These are phyloP conservation scores for Hyalella azteca DNA, from an alignment of 2,888 invertebrate species.

Conservation along the genomic window DNA sequence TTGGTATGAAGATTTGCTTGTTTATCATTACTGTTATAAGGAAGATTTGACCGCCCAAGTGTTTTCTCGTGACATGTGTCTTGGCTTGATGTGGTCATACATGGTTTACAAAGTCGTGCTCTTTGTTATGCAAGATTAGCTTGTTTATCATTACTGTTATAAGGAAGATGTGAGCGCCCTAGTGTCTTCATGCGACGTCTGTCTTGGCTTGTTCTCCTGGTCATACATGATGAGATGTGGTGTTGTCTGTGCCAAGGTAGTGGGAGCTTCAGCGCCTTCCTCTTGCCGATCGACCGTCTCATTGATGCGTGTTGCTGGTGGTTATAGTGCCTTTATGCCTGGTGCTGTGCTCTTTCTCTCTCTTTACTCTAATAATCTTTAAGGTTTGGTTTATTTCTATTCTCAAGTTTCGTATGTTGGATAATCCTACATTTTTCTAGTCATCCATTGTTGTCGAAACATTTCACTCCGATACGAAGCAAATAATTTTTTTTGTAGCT, in stretches of 20 bases:
- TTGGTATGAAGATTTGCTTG: slow-evolving; percentile 3
- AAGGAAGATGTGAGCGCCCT: too few relatives aligned
- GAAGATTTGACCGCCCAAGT: too few relatives aligned
- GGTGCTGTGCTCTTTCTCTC: slow-evolving; percentile 21
- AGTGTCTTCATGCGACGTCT: too few relatives aligned
- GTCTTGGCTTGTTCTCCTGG: too few relatives aligned
- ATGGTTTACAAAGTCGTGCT: too few relatives aligned
- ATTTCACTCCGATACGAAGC: not conserved
- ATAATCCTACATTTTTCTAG: slow-evolving; percentile 28
- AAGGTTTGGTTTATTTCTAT: not conserved
- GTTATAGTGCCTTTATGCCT: slow-evolving; percentile 33
- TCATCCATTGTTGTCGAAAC: slow-evolving; percentile 20
- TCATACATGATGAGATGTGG: too few relatives aligned
- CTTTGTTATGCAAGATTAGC: too few relatives aligned
- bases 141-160: too few relatives aligned
- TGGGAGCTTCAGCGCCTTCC: slow-evolving; percentile 14
- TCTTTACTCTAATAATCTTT: slow-evolving; percentile 31
- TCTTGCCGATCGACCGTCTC: slow-evolving; percentile 19
- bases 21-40: too few relatives aligned
- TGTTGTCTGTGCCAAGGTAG: slow-evolving; percentile 24
- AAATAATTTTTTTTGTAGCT: not conserved
- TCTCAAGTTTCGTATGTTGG: slow-evolving; percentile 11
- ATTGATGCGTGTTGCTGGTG: not conserved
- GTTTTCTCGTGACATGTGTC: too few relatives aligned
- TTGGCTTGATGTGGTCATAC: too few relatives aligned